Base-by-base conservation (phyloP, 1,140 invertebrate genomes). In the Drosophila nikananu region DNA sequence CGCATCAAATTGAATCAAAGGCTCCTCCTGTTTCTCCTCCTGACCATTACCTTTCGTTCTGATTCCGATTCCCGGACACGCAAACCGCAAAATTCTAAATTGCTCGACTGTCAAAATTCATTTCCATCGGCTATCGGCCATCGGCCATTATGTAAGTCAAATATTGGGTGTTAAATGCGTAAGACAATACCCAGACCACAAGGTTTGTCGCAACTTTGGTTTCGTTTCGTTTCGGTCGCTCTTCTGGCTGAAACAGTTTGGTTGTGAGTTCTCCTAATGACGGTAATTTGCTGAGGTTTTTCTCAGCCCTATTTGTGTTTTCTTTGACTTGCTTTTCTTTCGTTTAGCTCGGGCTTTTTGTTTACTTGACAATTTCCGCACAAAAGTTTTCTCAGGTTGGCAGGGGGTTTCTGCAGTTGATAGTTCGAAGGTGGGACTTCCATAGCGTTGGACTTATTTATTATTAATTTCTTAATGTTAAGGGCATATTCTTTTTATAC, bases 91-190 rank as follows among this genome's bases (percentile, higher is more conserved):
- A 57, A 66, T 51, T 51, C 21, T 41, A 60, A 73, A 73, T 72
- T 72, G 70, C 66, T 27, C 42, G 66, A 60, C 60, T 77, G 72
- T 59, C 74, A 59, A 76, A 74, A 74, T 32, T 41, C 13, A 77
- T 76, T 58, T 66, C 61, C 62, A 75, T 21, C 49, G 57, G 32
- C 19, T 55, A 55, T 55, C 54, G 54, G 54, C 54, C 54, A 57
- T 39, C 51, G 49, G 41, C 72, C 72, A 77, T 77, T 77, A 77
- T 77, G 73, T 42, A 77, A 77, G 74, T n/a, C 61, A 77, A 77
- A 77, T 76, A 77, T 77, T 77, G 62, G 32, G 73, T 58, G 71
- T 73, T 73, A 73, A 73, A 46, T 32, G 67, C 32, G 65, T 70
- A 49, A 71, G 51, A 71, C 66, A 73, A 51, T 73, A 73, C 37